Percentiles rank a stretch among this genome's conserved stretches.
Evolutionary conservation across 1,140 invertebrate genomes (phyloP).

Genomic region (Andricus grossulariae): DNA sequence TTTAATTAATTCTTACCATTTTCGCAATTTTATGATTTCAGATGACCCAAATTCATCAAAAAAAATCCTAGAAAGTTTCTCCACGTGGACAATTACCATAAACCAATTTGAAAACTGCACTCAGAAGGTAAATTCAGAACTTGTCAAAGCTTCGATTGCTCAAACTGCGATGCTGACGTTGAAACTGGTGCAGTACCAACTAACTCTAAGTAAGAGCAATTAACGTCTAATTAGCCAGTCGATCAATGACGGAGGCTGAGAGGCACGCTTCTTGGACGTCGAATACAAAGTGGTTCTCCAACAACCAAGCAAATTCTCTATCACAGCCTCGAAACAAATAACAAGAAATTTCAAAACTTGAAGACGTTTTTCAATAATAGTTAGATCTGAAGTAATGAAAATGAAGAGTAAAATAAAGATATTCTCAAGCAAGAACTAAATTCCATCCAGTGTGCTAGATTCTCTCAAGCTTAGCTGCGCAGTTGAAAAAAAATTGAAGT

Average conservation of each 20-base stretch:
- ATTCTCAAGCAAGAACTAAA: background rate
- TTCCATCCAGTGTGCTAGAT: background rate
- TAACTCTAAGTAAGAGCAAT: constrained; percentile 16
- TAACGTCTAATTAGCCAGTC: constrained; percentile 10
- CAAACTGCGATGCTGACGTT: background rate
- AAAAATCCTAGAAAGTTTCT: background rate
- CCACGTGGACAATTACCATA: background rate
- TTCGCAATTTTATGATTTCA: background rate
- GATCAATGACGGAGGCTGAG: constrained; percentile 11
- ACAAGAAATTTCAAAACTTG: background rate
- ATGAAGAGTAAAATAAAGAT: background rate
- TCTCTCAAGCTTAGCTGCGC: no score
- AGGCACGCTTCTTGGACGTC: constrained; percentile 14
- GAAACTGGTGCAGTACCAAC: constrained; percentile 6
- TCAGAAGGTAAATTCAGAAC: background rate
- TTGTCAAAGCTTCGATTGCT: background rate
- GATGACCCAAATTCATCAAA: background rate
- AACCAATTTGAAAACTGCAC: background rate
- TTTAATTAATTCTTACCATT: no score
- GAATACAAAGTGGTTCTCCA: background rate
- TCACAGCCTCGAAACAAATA: background rate
- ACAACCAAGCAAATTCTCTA: background rate
- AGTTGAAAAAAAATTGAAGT: background rate
- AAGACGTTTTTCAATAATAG: background rate
- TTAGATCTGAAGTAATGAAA: background rate